phyloP scores from a whole-genome alignment of 1,140 invertebrate species.

The Plutomurus gul region DNA sequence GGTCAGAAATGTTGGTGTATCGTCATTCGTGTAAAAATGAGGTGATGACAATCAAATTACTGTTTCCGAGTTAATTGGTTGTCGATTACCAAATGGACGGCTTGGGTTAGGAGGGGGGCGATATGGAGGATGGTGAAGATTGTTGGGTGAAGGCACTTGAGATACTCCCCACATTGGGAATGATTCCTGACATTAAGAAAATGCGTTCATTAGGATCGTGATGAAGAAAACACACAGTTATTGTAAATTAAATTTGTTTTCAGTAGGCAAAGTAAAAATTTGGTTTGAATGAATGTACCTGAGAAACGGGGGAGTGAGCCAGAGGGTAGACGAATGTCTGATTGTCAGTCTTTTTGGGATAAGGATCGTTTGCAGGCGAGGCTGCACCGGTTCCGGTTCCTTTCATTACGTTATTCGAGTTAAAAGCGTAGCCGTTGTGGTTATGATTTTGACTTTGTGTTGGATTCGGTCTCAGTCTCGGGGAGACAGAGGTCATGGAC shows the following conservation, averaged over 20 bases:
- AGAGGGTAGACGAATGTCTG: slow-evolving; percentile 43
- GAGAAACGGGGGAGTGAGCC: slow-evolving; percentile 51
- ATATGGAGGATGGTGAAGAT: slow-evolving; percentile 28
- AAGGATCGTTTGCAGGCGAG: background rate
- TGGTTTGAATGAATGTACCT: slow-evolving; percentile 27
- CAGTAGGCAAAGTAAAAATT: background rate
- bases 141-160: slow-evolving; percentile 40
- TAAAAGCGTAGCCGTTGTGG: background rate
- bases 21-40: background rate
- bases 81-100: background rate
- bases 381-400: background rate
- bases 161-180: slow-evolving; percentile 52
- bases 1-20: background rate
- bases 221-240: too few species aligned
- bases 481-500: background rate
- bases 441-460: background rate
- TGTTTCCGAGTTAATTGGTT: slow-evolving; percentile 47
- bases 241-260: background rate
- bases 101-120: background rate
- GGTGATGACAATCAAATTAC: slow-evolving; percentile 42
- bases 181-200: slow-evolving; percentile 41
- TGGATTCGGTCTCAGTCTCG: background rate
- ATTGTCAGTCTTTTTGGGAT: slow-evolving; percentile 32
- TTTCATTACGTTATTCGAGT: background rate
- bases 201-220: background rate